A percentile compares a stretch with the other conserved stretches of the same genome.
Conservation (phyloP, 2,113 vertebrate species). For the Tetrax tetrax region DNA sequence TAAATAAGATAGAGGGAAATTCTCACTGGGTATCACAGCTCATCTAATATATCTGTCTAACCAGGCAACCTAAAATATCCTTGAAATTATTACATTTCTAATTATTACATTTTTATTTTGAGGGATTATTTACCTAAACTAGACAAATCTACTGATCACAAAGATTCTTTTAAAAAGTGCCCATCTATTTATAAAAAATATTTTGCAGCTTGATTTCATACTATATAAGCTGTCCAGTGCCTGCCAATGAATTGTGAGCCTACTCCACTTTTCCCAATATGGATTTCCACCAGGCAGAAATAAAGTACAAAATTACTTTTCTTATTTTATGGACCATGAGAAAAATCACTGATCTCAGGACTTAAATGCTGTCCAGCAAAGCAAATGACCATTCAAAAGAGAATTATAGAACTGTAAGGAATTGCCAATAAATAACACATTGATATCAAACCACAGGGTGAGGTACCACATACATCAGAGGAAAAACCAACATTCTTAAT, state of each 20-base stretch:
- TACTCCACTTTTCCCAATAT: neutral
- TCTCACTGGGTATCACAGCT: neutral
- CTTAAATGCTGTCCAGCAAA: slow-evolving; percentile 3
- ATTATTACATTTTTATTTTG: neutral
- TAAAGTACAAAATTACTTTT: neutral
- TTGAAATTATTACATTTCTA: neutral
- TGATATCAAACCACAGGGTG: neutral
- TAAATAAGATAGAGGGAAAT: neutral
- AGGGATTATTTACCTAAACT: neutral
- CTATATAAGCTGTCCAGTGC: neutral
- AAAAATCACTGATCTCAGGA: slow-evolving; percentile 25
- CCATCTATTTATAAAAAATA: neutral
- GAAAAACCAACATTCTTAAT: neutral
- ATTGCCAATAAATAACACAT: slow-evolving; percentile 33
- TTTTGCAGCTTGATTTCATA: neutral
- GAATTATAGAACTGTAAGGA: slow-evolving; percentile 31
- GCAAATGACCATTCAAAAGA: slow-evolving; percentile 27
- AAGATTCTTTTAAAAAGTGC: neutral
- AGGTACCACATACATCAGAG: neutral
- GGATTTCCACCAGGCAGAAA: slow-evolving; percentile 25
- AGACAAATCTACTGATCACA: neutral
- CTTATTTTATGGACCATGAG: slow-evolving; percentile 8
- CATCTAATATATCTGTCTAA: neutral
- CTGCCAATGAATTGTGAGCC: neutral
- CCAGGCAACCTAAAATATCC: neutral